These are phyloP conservation scores for Plutella xylostella DNA, from an alignment of 2,888 invertebrate genomes.

Conservation along the genomic window DNA sequence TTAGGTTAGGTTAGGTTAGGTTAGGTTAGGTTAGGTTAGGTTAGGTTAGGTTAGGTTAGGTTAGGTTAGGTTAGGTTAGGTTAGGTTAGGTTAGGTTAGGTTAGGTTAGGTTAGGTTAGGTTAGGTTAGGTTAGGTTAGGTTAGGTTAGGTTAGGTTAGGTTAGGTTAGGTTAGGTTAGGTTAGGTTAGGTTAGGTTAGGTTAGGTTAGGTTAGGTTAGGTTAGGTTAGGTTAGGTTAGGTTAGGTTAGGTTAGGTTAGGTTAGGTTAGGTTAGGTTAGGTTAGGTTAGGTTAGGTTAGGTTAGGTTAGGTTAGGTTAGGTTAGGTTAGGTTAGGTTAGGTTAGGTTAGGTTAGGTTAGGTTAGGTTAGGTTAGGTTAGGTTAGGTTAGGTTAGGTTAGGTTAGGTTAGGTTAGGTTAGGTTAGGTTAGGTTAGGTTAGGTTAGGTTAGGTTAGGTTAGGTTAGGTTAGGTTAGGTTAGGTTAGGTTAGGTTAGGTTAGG, in stretches of 20 bases:
- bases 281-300: slow-evolving; percentile 1
- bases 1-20: slow-evolving; percentile 4
- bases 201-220: slow-evolving; percentile 1
- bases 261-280: slow-evolving; percentile 1
- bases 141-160: slow-evolving; percentile 1
- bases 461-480: slow-evolving; percentile 1
- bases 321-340: slow-evolving; percentile 1
- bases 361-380: slow-evolving; percentile 1
- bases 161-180: slow-evolving; percentile 1
- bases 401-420: slow-evolving; percentile 1
- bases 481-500: slow-evolving; percentile 1
- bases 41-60: slow-evolving; percentile 1
- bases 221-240: slow-evolving; percentile 1
- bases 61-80: slow-evolving; percentile 8
- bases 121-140: slow-evolving; percentile 2
- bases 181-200: slow-evolving; percentile 1
- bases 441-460: slow-evolving; percentile 1
- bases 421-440: slow-evolving; percentile 1
- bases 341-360: slow-evolving; percentile 1
- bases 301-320: slow-evolving; percentile 1
- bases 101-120: slow-evolving; percentile 2
- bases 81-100: slow-evolving; percentile 8
- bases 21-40: slow-evolving; percentile 4
- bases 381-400: slow-evolving; percentile 1
- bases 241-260: slow-evolving; percentile 1